Evolutionary conservation across 2,888 invertebrate genomes (phyloP).

Genomic region (Altica lythri): DNA sequence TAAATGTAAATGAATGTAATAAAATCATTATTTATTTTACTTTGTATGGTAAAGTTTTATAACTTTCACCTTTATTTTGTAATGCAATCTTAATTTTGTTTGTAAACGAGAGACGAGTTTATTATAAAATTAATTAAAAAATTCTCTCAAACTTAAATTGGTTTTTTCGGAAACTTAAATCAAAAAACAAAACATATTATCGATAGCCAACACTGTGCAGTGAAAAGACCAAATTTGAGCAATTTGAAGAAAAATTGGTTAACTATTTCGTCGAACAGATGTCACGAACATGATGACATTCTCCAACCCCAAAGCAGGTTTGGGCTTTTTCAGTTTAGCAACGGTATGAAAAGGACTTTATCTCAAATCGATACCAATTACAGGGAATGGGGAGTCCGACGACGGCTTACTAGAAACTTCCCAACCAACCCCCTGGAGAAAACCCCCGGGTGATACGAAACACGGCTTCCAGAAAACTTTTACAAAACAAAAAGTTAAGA

Average conservation of each 20-base stretch:
- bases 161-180: too few species aligned
- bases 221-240: slow-evolving; percentile 20
- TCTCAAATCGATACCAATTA: slow-evolving; percentile 24
- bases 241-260: slow-evolving; percentile 24
- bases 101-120: too few species aligned
- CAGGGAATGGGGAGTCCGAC: neutral
- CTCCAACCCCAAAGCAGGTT: slow-evolving; percentile 1
- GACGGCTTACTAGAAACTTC: neutral
- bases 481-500: neutral
- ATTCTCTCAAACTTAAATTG: too few species aligned
- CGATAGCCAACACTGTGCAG: neutral
- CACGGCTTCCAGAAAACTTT: slow-evolving; percentile 6
- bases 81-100: too few species aligned
- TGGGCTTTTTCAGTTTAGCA: slow-evolving; percentile 15
- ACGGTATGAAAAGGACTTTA: slow-evolving; percentile 7
- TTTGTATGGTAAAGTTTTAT: too few species aligned
- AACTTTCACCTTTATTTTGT: too few species aligned
- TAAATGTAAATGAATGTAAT: too few species aligned
- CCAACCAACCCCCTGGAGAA: neutral
- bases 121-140: too few species aligned
- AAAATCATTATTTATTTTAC: too few species aligned
- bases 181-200: neutral
- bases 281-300: slow-evolving; percentile 24
- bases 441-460: neutral
- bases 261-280: slow-evolving; percentile 16